A percentile compares a stretch with the other conserved stretches of the same genome.
These are phyloP conservation scores for Leucoma salicis DNA, from an alignment of 2,888 invertebrate genomes.

Conservation along the genomic window DNA sequence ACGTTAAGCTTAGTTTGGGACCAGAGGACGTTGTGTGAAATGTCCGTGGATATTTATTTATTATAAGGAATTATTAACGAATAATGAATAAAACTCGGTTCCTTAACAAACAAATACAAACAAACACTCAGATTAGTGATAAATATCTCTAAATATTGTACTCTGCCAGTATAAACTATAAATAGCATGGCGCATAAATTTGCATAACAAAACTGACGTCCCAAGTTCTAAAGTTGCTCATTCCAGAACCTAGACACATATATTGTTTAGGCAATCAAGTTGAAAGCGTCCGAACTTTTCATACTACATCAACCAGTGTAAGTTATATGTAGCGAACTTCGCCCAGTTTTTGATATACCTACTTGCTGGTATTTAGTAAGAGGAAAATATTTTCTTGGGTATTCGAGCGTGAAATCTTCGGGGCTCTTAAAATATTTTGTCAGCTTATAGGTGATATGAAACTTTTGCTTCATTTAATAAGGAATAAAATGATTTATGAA, in stretches of 20 bases:
- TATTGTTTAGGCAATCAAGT: slow-evolving; percentile 68
- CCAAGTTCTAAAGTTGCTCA: not conserved
- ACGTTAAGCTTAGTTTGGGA: no score
- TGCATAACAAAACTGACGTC: no score
- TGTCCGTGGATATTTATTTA: no score
- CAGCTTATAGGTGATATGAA: slow-evolving; percentile 8
- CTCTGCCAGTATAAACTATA: no score
- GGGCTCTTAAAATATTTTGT: slow-evolving; percentile 8
- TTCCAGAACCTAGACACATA: slow-evolving; percentile 33
- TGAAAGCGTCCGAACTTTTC: slow-evolving; percentile 52
- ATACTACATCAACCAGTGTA: slow-evolving; percentile 18
- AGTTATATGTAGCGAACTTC: slow-evolving; percentile 29
- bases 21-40: no score
- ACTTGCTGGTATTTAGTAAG: slow-evolving; percentile 38
- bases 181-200: no score
- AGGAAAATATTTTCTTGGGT: slow-evolving; percentile 20
- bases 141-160: no score
- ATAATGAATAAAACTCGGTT: no score
- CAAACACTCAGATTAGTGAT: no score
- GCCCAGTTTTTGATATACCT: slow-evolving; percentile 33
- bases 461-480: slow-evolving; percentile 7
- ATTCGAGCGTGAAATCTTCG: slow-evolving; percentile 7
- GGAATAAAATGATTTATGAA: slow-evolving; percentile 7
- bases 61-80: no score
- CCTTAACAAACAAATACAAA: no score